These are phyloP conservation scores for Poecilia latipinna DNA, from an alignment of 2,113 vertebrate species.

Conservation along the genomic window DNA sequence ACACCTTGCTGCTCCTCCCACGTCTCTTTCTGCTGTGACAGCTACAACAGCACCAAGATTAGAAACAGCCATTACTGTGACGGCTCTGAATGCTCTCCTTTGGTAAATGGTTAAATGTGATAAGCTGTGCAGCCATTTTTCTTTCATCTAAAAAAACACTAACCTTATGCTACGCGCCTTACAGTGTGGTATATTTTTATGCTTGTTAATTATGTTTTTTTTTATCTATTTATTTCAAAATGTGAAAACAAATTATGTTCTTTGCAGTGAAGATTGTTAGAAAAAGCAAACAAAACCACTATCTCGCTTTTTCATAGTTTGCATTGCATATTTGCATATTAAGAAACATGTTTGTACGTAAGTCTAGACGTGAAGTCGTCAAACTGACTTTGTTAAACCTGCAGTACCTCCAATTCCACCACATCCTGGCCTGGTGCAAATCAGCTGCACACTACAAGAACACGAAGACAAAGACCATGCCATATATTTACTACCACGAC, in stretches of 20 bases:
- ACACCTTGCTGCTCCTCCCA: slow-evolving; percentile 8
- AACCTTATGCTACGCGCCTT: background rate
- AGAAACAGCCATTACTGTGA: slow-evolving; percentile 17
- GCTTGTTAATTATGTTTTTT: background rate
- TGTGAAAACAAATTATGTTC: background rate
- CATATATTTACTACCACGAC: too few relatives aligned
- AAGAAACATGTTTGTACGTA: too few relatives aligned
- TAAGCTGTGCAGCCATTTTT: background rate
- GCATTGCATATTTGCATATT: too few relatives aligned
- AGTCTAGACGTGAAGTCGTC: too few relatives aligned
- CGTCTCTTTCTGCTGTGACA: slow-evolving; percentile 21
- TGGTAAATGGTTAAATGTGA: slow-evolving; percentile 7
- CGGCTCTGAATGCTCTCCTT: slow-evolving; percentile 3
- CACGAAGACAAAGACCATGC: too few relatives aligned
- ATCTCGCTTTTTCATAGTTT: too few relatives aligned
- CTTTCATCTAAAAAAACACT: background rate
- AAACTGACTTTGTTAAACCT: too few relatives aligned
- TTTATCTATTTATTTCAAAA: background rate
- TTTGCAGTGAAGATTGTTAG: too few relatives aligned
- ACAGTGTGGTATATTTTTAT: background rate
- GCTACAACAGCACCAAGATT: slow-evolving; percentile 10
- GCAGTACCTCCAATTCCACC: too few relatives aligned
- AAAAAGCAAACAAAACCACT: too few relatives aligned
- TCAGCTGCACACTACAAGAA: too few relatives aligned
- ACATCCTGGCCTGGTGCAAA: too few relatives aligned